Evolutionary conservation across 2,113 vertebrate species (phyloP).

Genomic region (Osmerus eperlanus): DNA sequence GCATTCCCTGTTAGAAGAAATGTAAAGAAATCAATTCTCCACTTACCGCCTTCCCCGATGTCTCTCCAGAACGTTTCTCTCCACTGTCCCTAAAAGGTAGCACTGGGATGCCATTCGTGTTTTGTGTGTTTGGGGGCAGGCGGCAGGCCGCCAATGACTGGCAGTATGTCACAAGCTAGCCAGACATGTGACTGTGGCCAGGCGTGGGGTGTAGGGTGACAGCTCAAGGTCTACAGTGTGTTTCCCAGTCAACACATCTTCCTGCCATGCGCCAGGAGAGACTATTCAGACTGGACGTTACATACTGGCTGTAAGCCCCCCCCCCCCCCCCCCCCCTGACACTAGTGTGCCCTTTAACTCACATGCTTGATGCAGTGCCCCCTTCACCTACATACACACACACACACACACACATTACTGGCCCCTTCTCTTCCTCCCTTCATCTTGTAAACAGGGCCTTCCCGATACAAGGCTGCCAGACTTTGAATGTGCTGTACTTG

Average conservation of each 20-base stretch:
- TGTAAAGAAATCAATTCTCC: too few relatives aligned
- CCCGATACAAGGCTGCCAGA: too few relatives aligned
- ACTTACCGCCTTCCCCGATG: neutral
- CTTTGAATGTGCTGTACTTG: too few relatives aligned
- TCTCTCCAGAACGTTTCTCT: neutral
- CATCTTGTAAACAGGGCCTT: too few relatives aligned
- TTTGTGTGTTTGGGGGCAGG: neutral
- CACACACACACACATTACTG: too few relatives aligned
- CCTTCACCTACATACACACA: too few relatives aligned
- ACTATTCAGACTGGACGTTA: neutral
- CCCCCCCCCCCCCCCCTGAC: neutral
- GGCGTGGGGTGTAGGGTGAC: neutral
- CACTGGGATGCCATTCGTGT: neutral
- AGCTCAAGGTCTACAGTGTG: slow-evolving; percentile 1
- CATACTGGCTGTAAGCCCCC: neutral
- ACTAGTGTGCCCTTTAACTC: neutral
- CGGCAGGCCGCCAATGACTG: too few relatives aligned
- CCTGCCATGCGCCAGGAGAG: neutral
- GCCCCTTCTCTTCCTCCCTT: neutral
- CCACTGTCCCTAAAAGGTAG: slow-evolving; percentile 17
- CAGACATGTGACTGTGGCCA: neutral
- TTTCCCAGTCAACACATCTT: neutral
- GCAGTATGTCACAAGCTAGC: neutral
- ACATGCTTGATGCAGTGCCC: neutral
- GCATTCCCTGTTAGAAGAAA: too few relatives aligned